Conservation (phyloP, 2,888 invertebrate species). For the Megaustenia siamemsis region DNA sequence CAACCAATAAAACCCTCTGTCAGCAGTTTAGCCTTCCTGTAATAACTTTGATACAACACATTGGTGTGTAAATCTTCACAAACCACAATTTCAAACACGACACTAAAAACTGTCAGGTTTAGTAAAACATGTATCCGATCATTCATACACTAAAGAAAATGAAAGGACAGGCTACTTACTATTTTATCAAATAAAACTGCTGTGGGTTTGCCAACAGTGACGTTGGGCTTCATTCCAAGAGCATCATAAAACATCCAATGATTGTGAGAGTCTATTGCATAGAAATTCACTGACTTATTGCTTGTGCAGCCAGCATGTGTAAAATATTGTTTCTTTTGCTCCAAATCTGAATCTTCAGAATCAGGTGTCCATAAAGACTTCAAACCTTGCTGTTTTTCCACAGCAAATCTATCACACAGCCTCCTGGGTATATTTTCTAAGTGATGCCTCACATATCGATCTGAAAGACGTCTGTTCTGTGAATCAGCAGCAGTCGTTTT, state of each 20-base stretch:
- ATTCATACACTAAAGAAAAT: background rate
- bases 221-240: slow-evolving; percentile 85
- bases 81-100: too few species aligned
- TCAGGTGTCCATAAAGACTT: slow-evolving; percentile 20
- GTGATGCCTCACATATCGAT: slow-evolving; percentile 65
- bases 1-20: too few species aligned
- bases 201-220: slow-evolving; percentile 57
- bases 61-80: too few species aligned
- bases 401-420: slow-evolving; percentile 63
- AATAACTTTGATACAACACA: too few species aligned
- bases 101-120: too few species aligned
- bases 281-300: slow-evolving; percentile 84
- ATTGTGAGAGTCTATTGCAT: slow-evolving; percentile 87
- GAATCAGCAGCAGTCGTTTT: background rate
- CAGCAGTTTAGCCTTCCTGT: too few species aligned
- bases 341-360: background rate
- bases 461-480: slow-evolving; percentile 60
- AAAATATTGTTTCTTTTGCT: slow-evolving; percentile 55
- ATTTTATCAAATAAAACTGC: slow-evolving; percentile 85
- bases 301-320: slow-evolving; percentile 80
- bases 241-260: slow-evolving; percentile 88
- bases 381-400: slow-evolving; percentile 65
- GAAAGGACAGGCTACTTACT: slow-evolving; percentile 45
- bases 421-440: slow-evolving; percentile 58
- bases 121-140: too few species aligned